These are phyloP conservation scores for Eutrigla gurnardus DNA, from an alignment of 2,797 vertebrate genomes.

Conservation along the genomic window DNA sequence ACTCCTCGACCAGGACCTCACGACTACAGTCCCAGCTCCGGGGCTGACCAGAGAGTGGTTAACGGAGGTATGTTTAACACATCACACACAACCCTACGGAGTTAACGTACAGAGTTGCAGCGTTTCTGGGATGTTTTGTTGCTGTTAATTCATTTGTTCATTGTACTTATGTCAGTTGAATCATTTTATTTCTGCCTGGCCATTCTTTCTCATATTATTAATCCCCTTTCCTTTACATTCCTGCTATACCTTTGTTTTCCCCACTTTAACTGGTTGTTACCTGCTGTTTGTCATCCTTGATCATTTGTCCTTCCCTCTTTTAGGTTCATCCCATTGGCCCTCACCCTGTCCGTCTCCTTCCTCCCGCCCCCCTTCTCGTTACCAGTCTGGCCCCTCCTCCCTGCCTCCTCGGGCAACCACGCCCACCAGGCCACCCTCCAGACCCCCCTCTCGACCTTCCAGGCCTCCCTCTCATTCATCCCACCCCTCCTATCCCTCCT, in stretches of 20 bases:
- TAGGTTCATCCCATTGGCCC: conserved; percentile 94
- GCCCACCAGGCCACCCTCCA: conserved; percentile 99
- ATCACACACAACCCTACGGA: conserved; percentile 4
- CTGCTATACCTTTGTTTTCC: conserved; percentile 79
- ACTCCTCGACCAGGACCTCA: conserved; percentile 91
- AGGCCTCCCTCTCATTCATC: conserved; percentile 99
- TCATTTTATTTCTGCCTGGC: conserved; percentile 28
- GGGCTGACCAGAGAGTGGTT: conserved; percentile 96
- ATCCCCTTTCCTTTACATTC: conserved; percentile 43
- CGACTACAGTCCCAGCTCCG: conserved; percentile 93
- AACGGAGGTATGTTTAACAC: conserved; percentile 91
- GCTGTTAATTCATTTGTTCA: conserved; percentile 11
- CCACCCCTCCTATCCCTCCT: conserved; percentile 96
- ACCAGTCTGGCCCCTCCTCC: conserved; percentile 98
- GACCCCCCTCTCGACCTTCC: conserved; percentile 99
- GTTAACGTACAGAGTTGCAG: neutral
- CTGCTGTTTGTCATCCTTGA: conserved; percentile 89
- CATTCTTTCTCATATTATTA: conserved; percentile 61
- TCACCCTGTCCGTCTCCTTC: conserved; percentile 99
- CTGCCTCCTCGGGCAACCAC: conserved; percentile 98
- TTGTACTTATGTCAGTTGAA: conserved; percentile 1
- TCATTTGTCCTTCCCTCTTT: conserved; percentile 92
- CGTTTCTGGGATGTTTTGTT: conserved; percentile 11
- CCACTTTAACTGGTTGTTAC: conserved; percentile 84
- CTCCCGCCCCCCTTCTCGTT: conserved; percentile 98